Conservation (phyloP, 1,140 invertebrate species). For the Periplaneta americana region DNA sequence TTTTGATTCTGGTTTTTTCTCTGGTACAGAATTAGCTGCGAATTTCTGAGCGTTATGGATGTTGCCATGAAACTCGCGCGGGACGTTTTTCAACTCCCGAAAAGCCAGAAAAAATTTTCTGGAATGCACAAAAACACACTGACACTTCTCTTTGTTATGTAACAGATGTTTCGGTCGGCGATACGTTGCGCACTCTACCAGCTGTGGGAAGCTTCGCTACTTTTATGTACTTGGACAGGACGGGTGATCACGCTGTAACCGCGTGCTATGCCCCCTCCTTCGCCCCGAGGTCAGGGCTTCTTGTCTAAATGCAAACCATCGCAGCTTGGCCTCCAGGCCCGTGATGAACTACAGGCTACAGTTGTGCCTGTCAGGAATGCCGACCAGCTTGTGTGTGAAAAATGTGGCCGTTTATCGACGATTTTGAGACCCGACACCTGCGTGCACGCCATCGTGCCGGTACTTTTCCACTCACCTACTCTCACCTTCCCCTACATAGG, state of each 20-base stretch:
- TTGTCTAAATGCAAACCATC: background rate
- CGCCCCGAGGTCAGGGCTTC: too few species aligned
- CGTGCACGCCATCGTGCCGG: background rate
- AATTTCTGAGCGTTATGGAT: background rate
- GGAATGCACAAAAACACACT: too few species aligned
- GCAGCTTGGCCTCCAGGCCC: too few species aligned
- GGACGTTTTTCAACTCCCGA: background rate
- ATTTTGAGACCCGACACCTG: background rate
- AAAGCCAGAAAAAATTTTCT: too few species aligned
- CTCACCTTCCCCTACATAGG: background rate
- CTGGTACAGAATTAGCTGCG: background rate
- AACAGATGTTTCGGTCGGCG: too few species aligned
- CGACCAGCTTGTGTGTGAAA: too few species aligned
- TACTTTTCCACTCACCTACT: background rate
- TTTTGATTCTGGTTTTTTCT: background rate
- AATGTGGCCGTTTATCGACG: background rate
- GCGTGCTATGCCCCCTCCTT: background rate
- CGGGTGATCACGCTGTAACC: background rate
- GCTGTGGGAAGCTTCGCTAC: too few species aligned
- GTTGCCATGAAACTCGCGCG: background rate
- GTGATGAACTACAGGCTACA: background rate
- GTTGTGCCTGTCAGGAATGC: background rate
- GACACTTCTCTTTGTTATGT: too few species aligned
- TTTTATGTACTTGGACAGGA: too few species aligned
- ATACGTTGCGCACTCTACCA: too few species aligned